phyloP scores from a whole-genome alignment of 2,797 vertebrate genomes.

The Sardinella longiceps region DNA sequence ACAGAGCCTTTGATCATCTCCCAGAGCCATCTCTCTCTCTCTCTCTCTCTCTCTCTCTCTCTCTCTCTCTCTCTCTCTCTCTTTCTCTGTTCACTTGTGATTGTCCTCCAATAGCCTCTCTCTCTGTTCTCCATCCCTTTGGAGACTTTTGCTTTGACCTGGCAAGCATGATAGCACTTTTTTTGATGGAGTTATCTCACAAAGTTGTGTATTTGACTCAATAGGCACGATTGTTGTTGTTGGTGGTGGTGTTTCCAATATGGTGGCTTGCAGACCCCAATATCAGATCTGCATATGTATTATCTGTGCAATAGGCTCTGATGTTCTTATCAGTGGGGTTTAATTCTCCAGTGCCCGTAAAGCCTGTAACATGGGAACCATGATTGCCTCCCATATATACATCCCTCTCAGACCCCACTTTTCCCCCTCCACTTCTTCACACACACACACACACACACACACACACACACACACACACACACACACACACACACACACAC shows the following conservation, averaged over 20 bases:
- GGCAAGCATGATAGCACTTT: not conserved
- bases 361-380: not conserved
- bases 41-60: not conserved
- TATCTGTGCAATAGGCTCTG: no score
- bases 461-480: no score
- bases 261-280: no score
- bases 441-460: no score
- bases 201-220: slow-evolving; percentile 3
- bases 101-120: not conserved
- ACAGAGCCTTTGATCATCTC: not conserved
- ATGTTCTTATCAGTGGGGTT: no score
- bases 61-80: not conserved
- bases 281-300: no score
- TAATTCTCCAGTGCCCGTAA: no score
- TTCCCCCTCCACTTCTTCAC: no score
- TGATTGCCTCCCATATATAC: not conserved
- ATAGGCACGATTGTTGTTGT: not conserved
- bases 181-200: not conserved
- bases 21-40: not conserved
- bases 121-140: not conserved
- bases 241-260: no score
- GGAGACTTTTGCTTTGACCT: not conserved
- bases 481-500: no score
- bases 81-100: not conserved
- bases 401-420: not conserved